Base-by-base conservation (phyloP, 2,888 invertebrate genomes). In the Aporophyla lueneburgensis region DNA sequence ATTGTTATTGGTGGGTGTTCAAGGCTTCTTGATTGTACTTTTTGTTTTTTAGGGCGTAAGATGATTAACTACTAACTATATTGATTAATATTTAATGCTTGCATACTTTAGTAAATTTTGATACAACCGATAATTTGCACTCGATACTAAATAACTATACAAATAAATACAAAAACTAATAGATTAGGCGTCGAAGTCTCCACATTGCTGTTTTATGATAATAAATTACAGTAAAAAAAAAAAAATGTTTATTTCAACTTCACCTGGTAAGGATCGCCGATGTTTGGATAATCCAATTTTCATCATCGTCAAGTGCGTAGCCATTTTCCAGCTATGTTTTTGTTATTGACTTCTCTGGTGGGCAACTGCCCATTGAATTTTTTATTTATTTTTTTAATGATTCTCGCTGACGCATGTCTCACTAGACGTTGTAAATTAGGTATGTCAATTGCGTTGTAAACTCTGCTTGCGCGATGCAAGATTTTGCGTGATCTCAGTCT, bases 1-100 rank as follows among this genome's bases (percentile, higher is more conserved):
- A 78, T 71, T 68, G 58, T 68, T 40, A 62, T 56, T 62, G 9
- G 21, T 59, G 4, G n/a, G 3, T 66, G 51, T 66, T 66, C 21
- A 66, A 33, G 21, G 14, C 27, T 33, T 9, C 51, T n/a, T 16
- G 27, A 33, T 33, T 59, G 59, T 19, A 59, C 19, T 9, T n/a
- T 21, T 53, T 53, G 53, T 9, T 16, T 21, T 19, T 21, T 51
- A 21, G 10, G 10, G 53, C 53, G 4, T 53, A n/a, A 10, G 21
- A 53, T 53, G 21, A 21, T 21, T 53, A 9, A 53, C 21, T 53
- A 53, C 53, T 21, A 9, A 9, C 53, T 53, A 21, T 21, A 53
- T 53, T 53, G 9, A 33, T 33, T 33, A 2, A 33, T 3, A 33
- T 33, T 33, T 54, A n/a, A n/a, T n/a, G n/a, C 53, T 12, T 54